A percentile compares a stretch with the other conserved stretches of the same genome.
These are phyloP conservation scores for Drosophila anceps DNA, from an alignment of 2,888 invertebrate species.

Conservation along the genomic window DNA sequence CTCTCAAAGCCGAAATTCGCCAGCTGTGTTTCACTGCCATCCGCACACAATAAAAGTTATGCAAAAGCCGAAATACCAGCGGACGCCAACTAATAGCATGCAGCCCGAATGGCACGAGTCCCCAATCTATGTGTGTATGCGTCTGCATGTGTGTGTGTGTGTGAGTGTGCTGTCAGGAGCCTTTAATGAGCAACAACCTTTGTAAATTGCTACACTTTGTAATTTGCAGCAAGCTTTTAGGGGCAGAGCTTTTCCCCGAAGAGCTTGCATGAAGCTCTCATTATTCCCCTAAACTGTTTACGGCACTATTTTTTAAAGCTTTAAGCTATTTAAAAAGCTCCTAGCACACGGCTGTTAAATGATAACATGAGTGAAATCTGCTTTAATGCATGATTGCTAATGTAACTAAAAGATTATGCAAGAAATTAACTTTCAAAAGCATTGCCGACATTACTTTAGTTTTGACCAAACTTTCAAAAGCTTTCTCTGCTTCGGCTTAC, in stretches of 20 bases:
- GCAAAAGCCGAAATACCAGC: constrained; percentile 72
- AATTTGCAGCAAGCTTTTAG: constrained; percentile 34
- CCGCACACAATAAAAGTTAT: constrained; percentile 75
- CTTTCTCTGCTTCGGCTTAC: background rate
- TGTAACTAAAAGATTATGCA: background rate
- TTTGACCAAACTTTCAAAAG: background rate
- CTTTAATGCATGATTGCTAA: too few species aligned
- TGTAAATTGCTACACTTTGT: constrained; percentile 40
- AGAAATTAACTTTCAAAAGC: background rate
- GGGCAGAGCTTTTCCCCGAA: constrained; percentile 10
- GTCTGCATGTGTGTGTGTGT: constrained; percentile 20
- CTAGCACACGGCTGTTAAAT: background rate
- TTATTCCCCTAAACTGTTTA: constrained; percentile 46
- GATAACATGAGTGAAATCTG: background rate
- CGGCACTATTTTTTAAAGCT: background rate
- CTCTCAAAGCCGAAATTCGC: constrained; percentile 55
- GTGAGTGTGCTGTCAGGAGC: constrained; percentile 7
- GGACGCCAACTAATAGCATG: constrained; percentile 57
- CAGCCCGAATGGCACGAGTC: constrained; percentile 48
- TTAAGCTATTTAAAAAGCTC: constrained; percentile 1
- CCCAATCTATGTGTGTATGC: constrained; percentile 1
- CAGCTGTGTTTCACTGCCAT: constrained; percentile 52
- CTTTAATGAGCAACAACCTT: constrained; percentile 48
- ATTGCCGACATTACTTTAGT: background rate
- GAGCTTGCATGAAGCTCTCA: constrained; percentile 26